Evolutionary conservation across 2,888 invertebrate genomes (phyloP).

Genomic region (Drosophila fungiperda): DNA sequence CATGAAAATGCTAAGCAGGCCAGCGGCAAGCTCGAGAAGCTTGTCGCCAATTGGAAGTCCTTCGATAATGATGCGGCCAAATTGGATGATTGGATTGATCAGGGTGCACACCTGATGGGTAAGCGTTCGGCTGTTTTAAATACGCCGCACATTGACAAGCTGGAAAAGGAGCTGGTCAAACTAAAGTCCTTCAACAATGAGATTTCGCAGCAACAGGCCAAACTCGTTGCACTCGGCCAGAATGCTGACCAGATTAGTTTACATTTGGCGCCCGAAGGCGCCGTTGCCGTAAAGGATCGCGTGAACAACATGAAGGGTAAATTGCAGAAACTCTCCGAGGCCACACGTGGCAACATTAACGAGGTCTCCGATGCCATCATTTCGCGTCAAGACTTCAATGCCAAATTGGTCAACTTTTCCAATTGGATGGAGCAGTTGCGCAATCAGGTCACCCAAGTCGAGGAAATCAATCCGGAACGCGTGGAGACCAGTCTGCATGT

Average conservation of each 20-base stretch:
- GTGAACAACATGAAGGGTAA: conserved; percentile 91
- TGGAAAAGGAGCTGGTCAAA: conserved; percentile 91
- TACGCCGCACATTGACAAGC: conserved; percentile 90
- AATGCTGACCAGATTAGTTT: conserved; percentile 92
- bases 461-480: conserved; percentile 92
- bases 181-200: conserved; percentile 93
- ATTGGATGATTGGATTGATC: conserved; percentile 91
- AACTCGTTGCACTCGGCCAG: conserved; percentile 92
- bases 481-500: conserved; percentile 92
- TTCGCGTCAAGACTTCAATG: conserved; percentile 93
- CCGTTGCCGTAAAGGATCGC: conserved; percentile 89
- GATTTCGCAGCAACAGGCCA: conserved; percentile 93
- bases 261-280: conserved; percentile 91
- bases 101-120: conserved; percentile 88
- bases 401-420: conserved; percentile 91
- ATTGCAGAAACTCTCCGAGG: conserved; percentile 91
- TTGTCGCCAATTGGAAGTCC: conserved; percentile 92
- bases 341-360: conserved; percentile 91
- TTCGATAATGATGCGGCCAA: conserved; percentile 92
- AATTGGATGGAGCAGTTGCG: conserved; percentile 92
- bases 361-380: conserved; percentile 92
- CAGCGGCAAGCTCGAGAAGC: conserved; percentile 91
- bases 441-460: conserved; percentile 90
- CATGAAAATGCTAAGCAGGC: conserved; percentile 92
- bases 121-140: conserved; percentile 88